These are phyloP conservation scores for Phasia obesa DNA, from an alignment of 2,888 invertebrate species.

Conservation along the genomic window DNA sequence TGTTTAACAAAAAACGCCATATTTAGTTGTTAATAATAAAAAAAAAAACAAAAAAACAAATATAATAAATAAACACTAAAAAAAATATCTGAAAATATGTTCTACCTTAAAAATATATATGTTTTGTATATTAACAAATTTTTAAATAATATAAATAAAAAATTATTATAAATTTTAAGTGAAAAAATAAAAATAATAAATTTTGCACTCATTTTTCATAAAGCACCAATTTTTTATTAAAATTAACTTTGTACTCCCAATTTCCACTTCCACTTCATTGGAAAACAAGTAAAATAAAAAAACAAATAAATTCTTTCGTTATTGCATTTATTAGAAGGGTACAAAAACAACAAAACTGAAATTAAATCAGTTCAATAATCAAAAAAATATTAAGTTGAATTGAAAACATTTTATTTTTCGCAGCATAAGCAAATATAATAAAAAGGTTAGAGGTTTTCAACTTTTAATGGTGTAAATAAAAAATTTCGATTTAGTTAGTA, in stretches of 20 bases:
- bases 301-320: conserved; percentile 31
- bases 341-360: conserved; percentile 47
- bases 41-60: conserved; percentile 12
- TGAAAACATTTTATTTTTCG: background rate
- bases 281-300: background rate
- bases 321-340: conserved; percentile 66
- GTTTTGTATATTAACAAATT: conserved; percentile 52
- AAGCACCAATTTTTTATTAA: conserved; percentile 26
- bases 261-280: background rate
- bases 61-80: conserved; percentile 49
- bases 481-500: too few species aligned
- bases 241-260: conserved; percentile 1
- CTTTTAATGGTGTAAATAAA: too few species aligned
- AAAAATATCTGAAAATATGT: conserved; percentile 33
- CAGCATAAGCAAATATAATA: background rate
- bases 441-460: conserved; percentile 1
- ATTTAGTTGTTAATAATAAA: conserved; percentile 74
- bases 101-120: conserved; percentile 45
- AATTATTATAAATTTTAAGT: conserved; percentile 5
- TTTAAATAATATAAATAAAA: conserved; percentile 48
- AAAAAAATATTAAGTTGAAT: background rate
- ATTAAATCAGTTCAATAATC: background rate
- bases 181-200: conserved; percentile 28
- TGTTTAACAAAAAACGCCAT: conserved; percentile 76
- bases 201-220: conserved; percentile 59